Base-by-base conservation (phyloP, 2,888 invertebrate species). In the Orthosia gothica region DNA sequence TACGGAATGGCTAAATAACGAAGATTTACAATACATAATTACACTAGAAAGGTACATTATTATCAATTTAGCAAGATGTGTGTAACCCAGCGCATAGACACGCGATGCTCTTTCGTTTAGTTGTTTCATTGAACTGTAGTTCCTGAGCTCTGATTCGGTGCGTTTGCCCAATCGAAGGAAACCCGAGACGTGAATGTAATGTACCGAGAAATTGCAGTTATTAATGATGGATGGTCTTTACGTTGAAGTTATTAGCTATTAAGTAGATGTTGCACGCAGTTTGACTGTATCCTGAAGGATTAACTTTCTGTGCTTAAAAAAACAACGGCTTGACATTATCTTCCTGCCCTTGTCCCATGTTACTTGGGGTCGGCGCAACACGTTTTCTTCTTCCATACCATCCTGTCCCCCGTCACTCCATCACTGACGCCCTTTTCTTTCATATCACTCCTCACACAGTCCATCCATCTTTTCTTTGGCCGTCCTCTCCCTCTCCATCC, bases 161-260 rank as follows among this genome's bases (percentile, higher is more conserved):
- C 49, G 45, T 74, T 88, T 87, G 77, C 83, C 57, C 76, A 88
- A 88, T 87, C 77, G 16, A 67, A 75, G 77, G 83, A 82, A 83
- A 82, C 69, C 71, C 52, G 70, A 88, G 82, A 86, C 74, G 72
- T 73, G 55, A 64, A 55, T 61, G 77, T 77, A 75, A 81, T 69
- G 67, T 74, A 79, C 66, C 74, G 71, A 76, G 75, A 74, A 81
- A 77, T 65, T 68, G 5, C 47, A 49, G 52, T 58, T 52, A 55
- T 62, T 16, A 73, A n/a, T 69, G 58, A 64, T 68, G 32, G 67
- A 59, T 64, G 18, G 59, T 5, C 4, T n/a, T 20, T 15, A 12
- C 11, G 13, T 32, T 47, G 23, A 58, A 74, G n/a, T 64, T 32
- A 16, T 52, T 63, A 47, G 9, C 26, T 12, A 49, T 13, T 75